Evolutionary conservation across 2,113 vertebrate species (phyloP).

Genomic region (Anser cygnoides): DNA sequence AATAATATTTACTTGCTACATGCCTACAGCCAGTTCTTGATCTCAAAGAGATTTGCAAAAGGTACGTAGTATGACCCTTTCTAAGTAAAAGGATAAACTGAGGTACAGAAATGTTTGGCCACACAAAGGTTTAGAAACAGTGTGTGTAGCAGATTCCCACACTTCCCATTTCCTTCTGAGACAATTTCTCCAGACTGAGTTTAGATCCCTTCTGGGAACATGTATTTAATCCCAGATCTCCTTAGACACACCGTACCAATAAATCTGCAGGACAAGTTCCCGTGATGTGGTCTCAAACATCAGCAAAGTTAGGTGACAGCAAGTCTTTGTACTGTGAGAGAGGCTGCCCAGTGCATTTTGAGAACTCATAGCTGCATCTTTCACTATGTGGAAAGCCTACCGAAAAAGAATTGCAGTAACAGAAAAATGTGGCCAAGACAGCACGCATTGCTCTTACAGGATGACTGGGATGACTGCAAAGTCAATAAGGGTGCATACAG

Average conservation of each 20-base stretch:
- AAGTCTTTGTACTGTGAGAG: not conserved
- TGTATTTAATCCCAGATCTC: not conserved
- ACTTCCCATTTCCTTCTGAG: not conserved
- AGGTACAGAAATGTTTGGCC: not conserved
- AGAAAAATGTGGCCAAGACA: not conserved
- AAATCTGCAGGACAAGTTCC: not conserved
- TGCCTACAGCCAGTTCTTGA: rapidly evolving
- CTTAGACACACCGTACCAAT: not conserved
- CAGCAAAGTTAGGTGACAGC: not conserved
- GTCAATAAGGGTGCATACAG: not conserved
- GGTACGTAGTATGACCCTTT: not conserved
- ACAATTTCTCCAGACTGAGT: not conserved
- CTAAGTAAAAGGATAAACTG: not conserved
- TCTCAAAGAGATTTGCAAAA: not conserved
- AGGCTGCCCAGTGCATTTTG: not conserved
- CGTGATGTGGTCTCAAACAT: not conserved
- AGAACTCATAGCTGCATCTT: not conserved
- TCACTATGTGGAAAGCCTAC: not conserved
- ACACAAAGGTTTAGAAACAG: not conserved
- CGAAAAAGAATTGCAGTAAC: constrained; percentile 1
- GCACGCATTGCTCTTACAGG: not conserved
- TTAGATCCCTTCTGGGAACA: not conserved
- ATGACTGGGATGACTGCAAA: constrained; percentile 8
- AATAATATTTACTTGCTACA: not conserved
- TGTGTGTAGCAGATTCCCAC: not conserved